Evolutionary conservation across 37 sponge, comb jelly and placozoan species (phyloP).

Genomic region (Diacarnus erythraeanus): DNA sequence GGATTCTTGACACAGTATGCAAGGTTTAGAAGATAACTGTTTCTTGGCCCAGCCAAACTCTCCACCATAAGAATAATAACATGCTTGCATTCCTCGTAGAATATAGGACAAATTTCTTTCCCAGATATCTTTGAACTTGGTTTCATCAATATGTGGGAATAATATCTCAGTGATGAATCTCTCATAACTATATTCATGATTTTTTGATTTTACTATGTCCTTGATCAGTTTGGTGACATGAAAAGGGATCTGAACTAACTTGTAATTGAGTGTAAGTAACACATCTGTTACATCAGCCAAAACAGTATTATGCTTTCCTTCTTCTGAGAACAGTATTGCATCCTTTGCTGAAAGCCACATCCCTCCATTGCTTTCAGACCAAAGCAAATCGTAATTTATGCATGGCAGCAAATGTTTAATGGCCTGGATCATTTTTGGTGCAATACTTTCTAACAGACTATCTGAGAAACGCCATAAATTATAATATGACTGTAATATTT

Average conservation of each 20-base stretch:
- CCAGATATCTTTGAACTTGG: constrained; percentile 13
- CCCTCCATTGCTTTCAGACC: constrained; percentile 43
- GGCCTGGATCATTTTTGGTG: not conserved
- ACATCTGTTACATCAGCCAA: constrained; percentile 23
- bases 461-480: constrained; percentile 17
- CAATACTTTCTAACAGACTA: not conserved
- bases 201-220: not conserved
- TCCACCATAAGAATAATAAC: not conserved
- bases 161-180: constrained; percentile 37
- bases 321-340: constrained; percentile 16
- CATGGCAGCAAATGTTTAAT: not conserved
- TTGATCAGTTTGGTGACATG: not conserved
- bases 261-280: constrained; percentile 4
- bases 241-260: constrained; percentile 21
- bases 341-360: constrained; percentile 45
- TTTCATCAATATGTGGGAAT: constrained; percentile 18
- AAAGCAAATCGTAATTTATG: constrained; percentile 4
- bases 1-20: constrained; percentile 26
- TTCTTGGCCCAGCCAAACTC: constrained; percentile 35
- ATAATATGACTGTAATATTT: constrained; percentile 44
- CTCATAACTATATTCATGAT: constrained; percentile 11
- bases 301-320: too few species aligned
- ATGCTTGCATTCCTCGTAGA: too few species aligned
- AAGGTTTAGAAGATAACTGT: constrained; percentile 11
- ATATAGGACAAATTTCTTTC: constrained; percentile 6